Percentiles rank a stretch among this genome's conserved stretches.
Conservation (phyloP, 2,888 invertebrate species). For the Ormia ochracea region DNA sequence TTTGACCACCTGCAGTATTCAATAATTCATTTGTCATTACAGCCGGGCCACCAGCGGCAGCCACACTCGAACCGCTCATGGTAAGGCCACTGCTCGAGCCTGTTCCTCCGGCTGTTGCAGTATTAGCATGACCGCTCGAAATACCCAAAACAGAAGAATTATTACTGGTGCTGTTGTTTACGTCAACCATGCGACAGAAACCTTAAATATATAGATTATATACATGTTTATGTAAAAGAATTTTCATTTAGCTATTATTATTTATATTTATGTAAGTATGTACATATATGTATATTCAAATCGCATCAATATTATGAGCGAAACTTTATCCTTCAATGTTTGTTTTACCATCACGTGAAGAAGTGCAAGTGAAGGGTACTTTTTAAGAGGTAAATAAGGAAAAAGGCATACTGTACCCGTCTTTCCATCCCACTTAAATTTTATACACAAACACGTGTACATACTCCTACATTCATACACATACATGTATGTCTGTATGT, state of each 20-base stretch:
- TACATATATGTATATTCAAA: too few relatives aligned
- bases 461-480: too few relatives aligned
- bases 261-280: not conserved
- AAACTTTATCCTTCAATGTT: too few relatives aligned
- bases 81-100: slow-evolving; percentile 59
- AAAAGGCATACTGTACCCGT: too few relatives aligned
- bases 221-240: not conserved
- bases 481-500: too few relatives aligned
- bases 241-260: not conserved
- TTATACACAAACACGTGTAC: too few relatives aligned
- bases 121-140: slow-evolving; percentile 68
- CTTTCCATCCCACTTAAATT: too few relatives aligned
- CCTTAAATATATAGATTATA: slow-evolving; percentile 77
- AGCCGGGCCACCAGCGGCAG: slow-evolving; percentile 65
- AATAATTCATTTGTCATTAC: slow-evolving; percentile 73
- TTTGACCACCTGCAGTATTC: slow-evolving; percentile 62
- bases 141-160: slow-evolving; percentile 75
- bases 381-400: too few relatives aligned
- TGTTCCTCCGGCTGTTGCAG: slow-evolving; percentile 63
- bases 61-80: slow-evolving; percentile 64
- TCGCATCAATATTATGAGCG: too few relatives aligned
- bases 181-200: slow-evolving; percentile 90
- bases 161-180: slow-evolving; percentile 75
- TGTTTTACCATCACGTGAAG: too few relatives aligned
- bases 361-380: too few relatives aligned